Evolutionary conservation across 2,888 invertebrate genomes (phyloP), one percentile per base, ranked within the genome.

Genomic region (Tenthredo amoena): DNA sequence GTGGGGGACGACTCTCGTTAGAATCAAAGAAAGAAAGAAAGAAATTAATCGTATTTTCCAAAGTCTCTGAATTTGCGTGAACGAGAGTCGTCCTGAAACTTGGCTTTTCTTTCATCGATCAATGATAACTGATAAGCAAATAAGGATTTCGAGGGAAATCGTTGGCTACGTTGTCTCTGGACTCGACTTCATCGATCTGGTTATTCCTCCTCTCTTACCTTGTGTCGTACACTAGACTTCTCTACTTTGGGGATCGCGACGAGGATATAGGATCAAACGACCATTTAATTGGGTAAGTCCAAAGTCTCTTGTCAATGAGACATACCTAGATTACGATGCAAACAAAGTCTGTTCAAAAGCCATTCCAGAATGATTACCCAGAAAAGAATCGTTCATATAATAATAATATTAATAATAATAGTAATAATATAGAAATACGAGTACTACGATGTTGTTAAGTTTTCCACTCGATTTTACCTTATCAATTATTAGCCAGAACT

Each of bases 331-430:
- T 81, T 62, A 58, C 40, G 55, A 62, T 62, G 81, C 71, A 83
- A 71, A 50, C 43, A 68, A 71, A 83, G 68, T 83, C 83, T 83
- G 83, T 83, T 83, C 83, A 83, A 88, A 88, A 90, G 90, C 90
- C 90, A 91, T 91, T 90, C 90, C 91, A 90, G 90, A 91, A 89
- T 89, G 85, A 87, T 88, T 86, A 86, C 84, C 79, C 86, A 31
- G 85, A 79, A 55, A 82, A 55, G 3, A 50, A 68, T 83, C 68
- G 68, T 83, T 50, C 47, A 18, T 31, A 55, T 37, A 34, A 37
- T 71, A 12, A 37, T 37, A 15, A 68, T 34, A 6, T 37, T 26
- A 26, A 26, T 26, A 26, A 26, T 26, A 26, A 26, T 26, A 26
- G 26, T 26, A 26, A 26, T 26, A 26, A 37, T 37, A 34, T 7